phyloP scores from a whole-genome alignment of 2,113 vertebrate genomes.

The Microcebus murinus region DNA sequence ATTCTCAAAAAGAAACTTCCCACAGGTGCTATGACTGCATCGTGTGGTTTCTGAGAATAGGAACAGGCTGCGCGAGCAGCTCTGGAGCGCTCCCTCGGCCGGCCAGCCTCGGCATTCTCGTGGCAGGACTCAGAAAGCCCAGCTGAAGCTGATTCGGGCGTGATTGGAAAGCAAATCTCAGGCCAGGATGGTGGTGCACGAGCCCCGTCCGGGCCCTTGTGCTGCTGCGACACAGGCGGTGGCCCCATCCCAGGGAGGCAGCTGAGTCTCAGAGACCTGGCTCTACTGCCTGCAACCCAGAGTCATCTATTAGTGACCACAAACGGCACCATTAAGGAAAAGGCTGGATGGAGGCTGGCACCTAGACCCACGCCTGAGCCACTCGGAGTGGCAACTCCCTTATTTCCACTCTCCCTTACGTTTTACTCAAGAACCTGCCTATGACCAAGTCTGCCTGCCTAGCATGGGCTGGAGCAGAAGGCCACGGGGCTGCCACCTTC shows the following conservation, averaged over 20 bases:
- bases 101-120: neutral
- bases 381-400: neutral
- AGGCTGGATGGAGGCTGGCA: neutral
- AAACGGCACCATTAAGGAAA: neutral
- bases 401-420: neutral
- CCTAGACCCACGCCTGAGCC: neutral
- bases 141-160: neutral
- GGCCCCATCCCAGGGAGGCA: neutral
- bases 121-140: conserved; percentile 39
- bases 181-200: neutral
- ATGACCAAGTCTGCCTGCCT: neutral
- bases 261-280: neutral
- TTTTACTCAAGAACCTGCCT: neutral
- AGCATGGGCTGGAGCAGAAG: neutral
- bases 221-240: neutral
- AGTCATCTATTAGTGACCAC: neutral
- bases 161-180: conserved; percentile 54
- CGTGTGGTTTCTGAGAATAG: conserved; percentile 63
- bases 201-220: neutral
- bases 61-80: conserved; percentile 9
- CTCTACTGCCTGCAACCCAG: neutral
- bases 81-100: conserved; percentile 32
- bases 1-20: conserved; percentile 67
- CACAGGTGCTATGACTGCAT: conserved; percentile 34
- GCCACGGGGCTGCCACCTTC: neutral